These are phyloP conservation scores for Cebidichthys violaceus DNA, from an alignment of 2,113 vertebrate genomes.

Conservation along the genomic window DNA sequence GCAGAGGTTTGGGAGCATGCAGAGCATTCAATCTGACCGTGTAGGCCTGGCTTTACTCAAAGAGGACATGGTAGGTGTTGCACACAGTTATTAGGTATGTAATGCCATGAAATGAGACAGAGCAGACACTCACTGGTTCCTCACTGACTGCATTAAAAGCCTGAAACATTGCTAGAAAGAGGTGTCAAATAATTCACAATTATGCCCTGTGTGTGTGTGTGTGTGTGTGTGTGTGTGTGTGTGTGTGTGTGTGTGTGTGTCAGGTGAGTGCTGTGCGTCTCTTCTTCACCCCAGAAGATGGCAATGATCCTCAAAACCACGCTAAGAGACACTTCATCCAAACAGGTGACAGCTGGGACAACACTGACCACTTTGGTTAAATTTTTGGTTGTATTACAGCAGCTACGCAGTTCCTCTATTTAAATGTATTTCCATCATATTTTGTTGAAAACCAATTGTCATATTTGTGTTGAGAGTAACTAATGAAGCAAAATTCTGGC, in stretches of 20 bases:
- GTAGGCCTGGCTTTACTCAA: constrained; percentile 83
- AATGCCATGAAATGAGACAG: not conserved
- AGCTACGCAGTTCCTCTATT: not conserved
- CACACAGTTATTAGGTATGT: not conserved
- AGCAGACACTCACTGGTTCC: not conserved
- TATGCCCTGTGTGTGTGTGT: not conserved
- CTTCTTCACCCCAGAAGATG: constrained; percentile 93
- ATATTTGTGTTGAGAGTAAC: not conserved
- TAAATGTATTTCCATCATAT: not conserved
- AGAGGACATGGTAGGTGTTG: constrained; percentile 72
- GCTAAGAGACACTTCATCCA: constrained; percentile 93
- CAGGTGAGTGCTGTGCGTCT: constrained; percentile 90
- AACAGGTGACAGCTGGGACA: constrained; percentile 84
- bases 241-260: constrained; percentile 30
- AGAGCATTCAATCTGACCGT: constrained; percentile 86
- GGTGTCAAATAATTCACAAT: not conserved
- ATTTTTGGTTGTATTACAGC: not conserved
- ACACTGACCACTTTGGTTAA: not conserved
- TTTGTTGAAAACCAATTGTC: not conserved
- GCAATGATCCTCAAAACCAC: constrained; percentile 88
- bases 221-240: not conserved
- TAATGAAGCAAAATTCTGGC: not conserved
- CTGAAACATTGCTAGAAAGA: not conserved
- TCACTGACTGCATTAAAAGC: no score
- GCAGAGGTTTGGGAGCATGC: constrained; percentile 85